Percentiles rank a stretch among this genome's conserved stretches.
Evolutionary conservation across 1,140 invertebrate species (phyloP).

Genomic region (Sarcophaga peregrina): DNA sequence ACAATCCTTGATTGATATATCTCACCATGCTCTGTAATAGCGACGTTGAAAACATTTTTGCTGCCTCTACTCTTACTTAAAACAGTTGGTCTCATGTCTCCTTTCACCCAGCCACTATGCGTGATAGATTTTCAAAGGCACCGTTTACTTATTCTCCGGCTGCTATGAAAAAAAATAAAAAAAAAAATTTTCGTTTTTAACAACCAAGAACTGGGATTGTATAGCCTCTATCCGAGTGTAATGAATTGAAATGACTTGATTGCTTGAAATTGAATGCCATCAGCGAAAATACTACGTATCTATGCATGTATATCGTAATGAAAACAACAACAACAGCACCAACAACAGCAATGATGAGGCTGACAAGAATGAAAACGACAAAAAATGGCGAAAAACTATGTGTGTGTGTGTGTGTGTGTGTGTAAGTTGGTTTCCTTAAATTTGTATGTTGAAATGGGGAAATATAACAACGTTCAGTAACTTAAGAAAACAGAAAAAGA

Average conservation of each 20-base stretch:
- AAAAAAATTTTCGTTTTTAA: constrained; percentile 7
- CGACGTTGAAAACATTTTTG: no score
- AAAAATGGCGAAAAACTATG: not conserved
- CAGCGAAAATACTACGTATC: not conserved
- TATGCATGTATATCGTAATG: not conserved
- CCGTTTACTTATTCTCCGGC: not conserved
- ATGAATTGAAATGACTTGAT: constrained; percentile 41
- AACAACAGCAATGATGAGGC: not conserved
- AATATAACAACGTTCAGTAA: not conserved
- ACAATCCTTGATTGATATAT: no score
- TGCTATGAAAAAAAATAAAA: not conserved
- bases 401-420: not conserved
- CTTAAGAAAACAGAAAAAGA: no score
- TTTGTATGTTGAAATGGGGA: not conserved
- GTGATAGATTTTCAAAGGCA: no score
- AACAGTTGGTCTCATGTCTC: not conserved
- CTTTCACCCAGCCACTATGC: no score
- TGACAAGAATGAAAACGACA: no score
- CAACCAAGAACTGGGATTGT: constrained; percentile 28
- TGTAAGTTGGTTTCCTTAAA: not conserved
- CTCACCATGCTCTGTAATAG: no score
- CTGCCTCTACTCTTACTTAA: not conserved
- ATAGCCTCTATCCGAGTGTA: constrained; percentile 27
- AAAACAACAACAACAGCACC: not conserved
- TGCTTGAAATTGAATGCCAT: constrained; percentile 38